Evolutionary conservation across 1,140 invertebrate species (phyloP).

Genomic region (Bombus breviceps): DNA sequence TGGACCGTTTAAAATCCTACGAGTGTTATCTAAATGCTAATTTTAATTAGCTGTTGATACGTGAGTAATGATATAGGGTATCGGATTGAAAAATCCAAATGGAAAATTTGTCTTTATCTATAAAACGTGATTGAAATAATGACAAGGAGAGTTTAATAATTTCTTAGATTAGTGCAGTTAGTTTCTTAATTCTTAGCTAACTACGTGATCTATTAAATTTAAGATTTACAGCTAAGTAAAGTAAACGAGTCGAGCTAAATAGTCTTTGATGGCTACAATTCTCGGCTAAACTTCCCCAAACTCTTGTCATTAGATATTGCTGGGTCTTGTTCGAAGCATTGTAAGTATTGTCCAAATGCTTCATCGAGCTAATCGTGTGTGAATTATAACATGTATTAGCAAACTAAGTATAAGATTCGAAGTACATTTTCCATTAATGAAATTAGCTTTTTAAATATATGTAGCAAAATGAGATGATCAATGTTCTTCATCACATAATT

Average conservation of each 20-base stretch:
- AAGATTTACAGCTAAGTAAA: neutral
- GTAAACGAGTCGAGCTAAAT: constrained; percentile 5
- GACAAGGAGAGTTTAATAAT: neutral
- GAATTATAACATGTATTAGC: neutral
- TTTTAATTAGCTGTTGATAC: constrained; percentile 25
- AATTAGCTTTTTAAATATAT: too few species aligned
- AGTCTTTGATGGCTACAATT: neutral
- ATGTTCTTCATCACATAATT: too few species aligned
- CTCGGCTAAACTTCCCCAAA: neutral
- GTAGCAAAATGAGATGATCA: too few species aligned
- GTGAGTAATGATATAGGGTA: neutral
- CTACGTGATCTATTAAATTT: neutral
- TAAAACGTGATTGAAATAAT: neutral
- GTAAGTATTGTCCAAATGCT: neutral
- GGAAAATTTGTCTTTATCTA: neutral
- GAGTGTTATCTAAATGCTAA: constrained; percentile 29
- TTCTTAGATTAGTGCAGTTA: neutral
- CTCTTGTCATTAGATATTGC: neutral
- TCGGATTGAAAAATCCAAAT: neutral
- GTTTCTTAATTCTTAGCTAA: constrained; percentile 5
- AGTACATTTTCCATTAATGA: too few species aligned
- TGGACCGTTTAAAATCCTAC: neutral
- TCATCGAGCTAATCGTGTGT: neutral
- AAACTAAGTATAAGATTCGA: too few species aligned
- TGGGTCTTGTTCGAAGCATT: neutral